Evolutionary conservation across 2,888 invertebrate genomes (phyloP), one percentile per base, ranked within the genome.

Genomic region (Dolichomitus sp.): DNA sequence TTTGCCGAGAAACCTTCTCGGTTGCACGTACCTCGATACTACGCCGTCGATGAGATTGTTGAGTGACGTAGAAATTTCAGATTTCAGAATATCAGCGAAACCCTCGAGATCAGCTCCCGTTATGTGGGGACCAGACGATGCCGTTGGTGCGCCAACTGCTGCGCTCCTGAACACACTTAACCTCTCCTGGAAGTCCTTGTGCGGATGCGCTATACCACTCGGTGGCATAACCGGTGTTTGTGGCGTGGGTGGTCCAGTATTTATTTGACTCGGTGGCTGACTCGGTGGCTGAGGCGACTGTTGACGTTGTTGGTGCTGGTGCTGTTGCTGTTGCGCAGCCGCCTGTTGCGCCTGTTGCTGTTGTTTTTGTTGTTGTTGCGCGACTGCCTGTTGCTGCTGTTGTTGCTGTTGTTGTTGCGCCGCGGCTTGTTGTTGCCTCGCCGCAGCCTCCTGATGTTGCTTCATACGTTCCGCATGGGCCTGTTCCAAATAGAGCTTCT

Each of bases 51-150:
- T 97, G 59, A 98, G 95, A 87, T 96, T 97, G 19, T 97, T 96
- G 59, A 99, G 94, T 0, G 97, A 97, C 48, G 97, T 96, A 30
- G 97, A 97, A 86, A 99, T 97, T 94, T 99, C 99, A 70, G 96
- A 96, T 94, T 99, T 99, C 5, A 99, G 95, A 75, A 97, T 96
- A 91, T 98, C 98, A n/a, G 98, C 98, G 69, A 99, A 95, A 73
- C 97, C 97, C 92, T 98, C 98, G 7, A 98, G 95, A 91, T 98
- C 98, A 4, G 97, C 96, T 14, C 97, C 97, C 1, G 97, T 96
- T 88, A 96, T 95, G 79, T 91, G 92, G 54, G 96, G 95, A 73
- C 95, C 96, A 83, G 96, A 93, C 7, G 97, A 96, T 80, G 95
- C 96, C 12, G 91, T 88, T 52, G 88, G 85, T 42, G 89, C 89